phyloP scores from a whole-genome alignment of 2,113 vertebrate species.

The Electrona antarctica region DNA sequence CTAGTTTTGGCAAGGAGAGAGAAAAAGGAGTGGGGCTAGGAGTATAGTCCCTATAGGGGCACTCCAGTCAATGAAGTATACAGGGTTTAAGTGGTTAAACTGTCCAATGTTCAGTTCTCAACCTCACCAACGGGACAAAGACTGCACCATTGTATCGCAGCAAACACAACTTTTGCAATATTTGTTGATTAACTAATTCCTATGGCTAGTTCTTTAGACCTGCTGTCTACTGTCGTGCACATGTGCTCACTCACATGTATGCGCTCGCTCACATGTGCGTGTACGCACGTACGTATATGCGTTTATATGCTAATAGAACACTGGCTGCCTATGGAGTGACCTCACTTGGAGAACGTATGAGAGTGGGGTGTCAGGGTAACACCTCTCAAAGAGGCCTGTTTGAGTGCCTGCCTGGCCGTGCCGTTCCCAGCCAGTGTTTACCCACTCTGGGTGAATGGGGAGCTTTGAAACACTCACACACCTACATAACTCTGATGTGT shows the following conservation, averaged over 20 bases:
- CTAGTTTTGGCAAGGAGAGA: no score
- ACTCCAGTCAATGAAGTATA: no score
- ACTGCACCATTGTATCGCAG: no score
- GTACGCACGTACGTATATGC: neutral
- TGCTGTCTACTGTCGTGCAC: no score
- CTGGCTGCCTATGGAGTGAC: slow-evolving; percentile 74
- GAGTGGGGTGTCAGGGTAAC: slow-evolving; percentile 67
- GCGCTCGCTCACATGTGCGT: neutral
- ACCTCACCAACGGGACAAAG: no score
- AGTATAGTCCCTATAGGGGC: no score
- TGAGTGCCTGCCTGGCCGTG: slow-evolving; percentile 44
- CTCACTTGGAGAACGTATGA: slow-evolving; percentile 69
- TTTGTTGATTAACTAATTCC: no score
- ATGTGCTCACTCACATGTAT: neutral
- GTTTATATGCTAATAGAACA: slow-evolving; percentile 59
- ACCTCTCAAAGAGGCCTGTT: slow-evolving; percentile 74
- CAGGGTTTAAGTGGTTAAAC: no score
- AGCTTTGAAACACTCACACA: slow-evolving; percentile 69
- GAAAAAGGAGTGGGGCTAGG: no score
- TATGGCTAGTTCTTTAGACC: no score
- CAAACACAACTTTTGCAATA: no score
- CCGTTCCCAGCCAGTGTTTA: slow-evolving; percentile 55
- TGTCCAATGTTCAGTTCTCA: no score
- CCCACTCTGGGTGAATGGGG: slow-evolving; percentile 69
- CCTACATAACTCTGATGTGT: slow-evolving; percentile 49